Evolutionary conservation across 2,797 vertebrate species (phyloP).

Genomic region (Rhabdophis nuchalis): DNA sequence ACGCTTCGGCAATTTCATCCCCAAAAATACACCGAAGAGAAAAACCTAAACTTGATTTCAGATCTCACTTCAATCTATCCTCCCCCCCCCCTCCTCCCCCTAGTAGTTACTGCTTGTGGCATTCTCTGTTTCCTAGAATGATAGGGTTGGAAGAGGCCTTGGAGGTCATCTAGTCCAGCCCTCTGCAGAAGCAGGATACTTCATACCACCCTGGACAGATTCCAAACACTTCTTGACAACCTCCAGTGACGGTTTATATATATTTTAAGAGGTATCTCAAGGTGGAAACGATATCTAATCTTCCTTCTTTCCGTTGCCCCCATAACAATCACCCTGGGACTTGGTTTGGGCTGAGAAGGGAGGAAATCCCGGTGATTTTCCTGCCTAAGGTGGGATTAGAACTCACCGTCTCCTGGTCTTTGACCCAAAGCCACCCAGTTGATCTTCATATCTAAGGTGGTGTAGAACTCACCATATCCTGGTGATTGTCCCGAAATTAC

Average conservation of each 20-base stretch:
- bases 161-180: background rate
- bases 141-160: background rate
- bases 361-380: background rate
- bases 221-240: background rate
- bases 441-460: no score
- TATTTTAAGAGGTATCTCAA: background rate
- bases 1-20: no score
- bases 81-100: fast-evolving
- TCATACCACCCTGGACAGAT: background rate
- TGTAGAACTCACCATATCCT: no score
- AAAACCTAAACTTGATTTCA: background rate
- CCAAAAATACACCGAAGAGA: background rate
- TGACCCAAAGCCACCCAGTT: no score
- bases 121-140: background rate
- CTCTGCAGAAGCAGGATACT: background rate
- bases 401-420: no score
- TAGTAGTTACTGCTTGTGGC: background rate
- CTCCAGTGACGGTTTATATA: background rate
- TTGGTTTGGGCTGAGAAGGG: background rate
- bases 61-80: background rate
- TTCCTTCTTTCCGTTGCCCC: background rate
- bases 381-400: no score
- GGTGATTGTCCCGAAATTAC: no score
- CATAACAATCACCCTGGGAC: background rate
- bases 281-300: background rate